phyloP scores from a whole-genome alignment of 53 echinoderm and acorn worm genomes.

The Actinopyga echinites region DNA sequence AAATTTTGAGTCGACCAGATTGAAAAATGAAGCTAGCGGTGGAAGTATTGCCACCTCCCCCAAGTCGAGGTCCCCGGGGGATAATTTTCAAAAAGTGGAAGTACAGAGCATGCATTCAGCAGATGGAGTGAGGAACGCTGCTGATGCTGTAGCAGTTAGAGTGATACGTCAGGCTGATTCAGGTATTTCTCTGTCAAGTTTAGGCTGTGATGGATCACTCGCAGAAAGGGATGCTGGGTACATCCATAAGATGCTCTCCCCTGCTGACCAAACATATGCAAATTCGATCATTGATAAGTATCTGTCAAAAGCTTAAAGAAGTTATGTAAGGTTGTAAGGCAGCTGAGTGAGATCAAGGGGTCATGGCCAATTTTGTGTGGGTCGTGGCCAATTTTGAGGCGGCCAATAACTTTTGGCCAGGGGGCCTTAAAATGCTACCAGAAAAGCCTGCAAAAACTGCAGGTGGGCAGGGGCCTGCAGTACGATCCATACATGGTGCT shows the following conservation, averaged over 20 bases:
- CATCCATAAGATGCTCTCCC: conserved; percentile 62
- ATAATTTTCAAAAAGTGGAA: background rate
- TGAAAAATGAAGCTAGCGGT: background rate
- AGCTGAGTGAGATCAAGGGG: no score
- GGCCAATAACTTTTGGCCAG: no score
- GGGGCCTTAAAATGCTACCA: no score
- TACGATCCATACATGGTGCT: no score
- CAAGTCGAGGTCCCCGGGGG: background rate
- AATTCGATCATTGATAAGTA: conserved; percentile 94
- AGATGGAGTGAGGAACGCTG: background rate
- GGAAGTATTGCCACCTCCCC: background rate
- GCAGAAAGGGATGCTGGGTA: conserved; percentile 29
- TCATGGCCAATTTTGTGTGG: no score
- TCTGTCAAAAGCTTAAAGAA: conserved; percentile 24
- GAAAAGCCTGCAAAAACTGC: no score
- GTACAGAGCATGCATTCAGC: no score
- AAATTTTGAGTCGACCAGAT: no score
- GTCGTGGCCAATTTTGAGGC: no score
- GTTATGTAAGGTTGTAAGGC: no score
- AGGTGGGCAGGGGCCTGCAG: no score
- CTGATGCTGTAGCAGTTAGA: conserved; percentile 31
- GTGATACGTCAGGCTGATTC: conserved; percentile 50
- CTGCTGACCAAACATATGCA: conserved; percentile 80
- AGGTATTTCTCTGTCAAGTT: conserved; percentile 37
- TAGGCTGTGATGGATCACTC: conserved; percentile 16